Conservation (phyloP, 2,797 vertebrate species). For the Sorex maritimensis region DNA sequence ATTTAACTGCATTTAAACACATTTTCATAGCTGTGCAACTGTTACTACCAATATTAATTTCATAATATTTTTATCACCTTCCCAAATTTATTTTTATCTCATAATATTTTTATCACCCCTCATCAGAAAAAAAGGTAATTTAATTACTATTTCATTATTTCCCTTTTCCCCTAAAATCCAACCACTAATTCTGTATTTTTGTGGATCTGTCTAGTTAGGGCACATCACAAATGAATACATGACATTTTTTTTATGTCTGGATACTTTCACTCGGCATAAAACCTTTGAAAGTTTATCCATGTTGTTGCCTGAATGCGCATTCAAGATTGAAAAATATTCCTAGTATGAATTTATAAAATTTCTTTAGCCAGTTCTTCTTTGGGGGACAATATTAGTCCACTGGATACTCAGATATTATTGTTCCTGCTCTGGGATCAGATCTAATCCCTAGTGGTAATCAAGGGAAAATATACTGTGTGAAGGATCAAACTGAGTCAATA, state of each 20-base stretch:
- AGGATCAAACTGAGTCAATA: too few species aligned
- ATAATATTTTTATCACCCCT: too few species aligned
- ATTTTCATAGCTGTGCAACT: neutral
- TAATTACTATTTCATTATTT: too few species aligned
- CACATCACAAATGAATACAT: neutral
- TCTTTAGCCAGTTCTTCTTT: neutral
- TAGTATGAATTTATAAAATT: neutral
- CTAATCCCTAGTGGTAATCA: too few species aligned
- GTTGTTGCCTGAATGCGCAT: neutral
- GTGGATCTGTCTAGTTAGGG: neutral
- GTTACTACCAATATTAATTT: neutral
- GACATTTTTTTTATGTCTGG: neutral
- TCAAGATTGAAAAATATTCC: neutral
- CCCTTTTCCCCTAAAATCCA: neutral
- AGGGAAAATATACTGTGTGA: too few species aligned
- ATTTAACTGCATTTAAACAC: neutral
- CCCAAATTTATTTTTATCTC: too few species aligned
- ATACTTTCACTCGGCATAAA: neutral
- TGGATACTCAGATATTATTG: too few species aligned
- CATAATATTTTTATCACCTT: neutral
- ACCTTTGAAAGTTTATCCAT: slow-evolving; percentile 45
- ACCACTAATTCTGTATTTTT: neutral
- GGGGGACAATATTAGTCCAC: too few species aligned
- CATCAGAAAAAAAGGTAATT: too few species aligned
- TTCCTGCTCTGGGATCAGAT: too few species aligned